Conservation (phyloP, 1,140 invertebrate genomes). For the Manduca sexta region DNA sequence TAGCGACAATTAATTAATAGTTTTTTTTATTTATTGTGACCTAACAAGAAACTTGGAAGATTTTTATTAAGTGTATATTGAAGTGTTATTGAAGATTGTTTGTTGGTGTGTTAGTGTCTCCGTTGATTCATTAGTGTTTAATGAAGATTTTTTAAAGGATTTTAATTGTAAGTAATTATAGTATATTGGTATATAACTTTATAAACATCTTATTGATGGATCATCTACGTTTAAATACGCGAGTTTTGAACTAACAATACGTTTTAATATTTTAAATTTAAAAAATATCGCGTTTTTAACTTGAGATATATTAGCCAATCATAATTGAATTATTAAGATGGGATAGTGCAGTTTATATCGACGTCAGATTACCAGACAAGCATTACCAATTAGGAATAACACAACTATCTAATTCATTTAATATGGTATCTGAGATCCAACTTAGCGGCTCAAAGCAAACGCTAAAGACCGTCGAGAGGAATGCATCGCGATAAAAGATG, state of each 20-base stretch:
- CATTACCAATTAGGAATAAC: too few relatives aligned
- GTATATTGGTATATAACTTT: conserved; percentile 7
- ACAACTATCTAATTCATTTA: background rate
- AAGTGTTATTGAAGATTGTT: conserved; percentile 50
- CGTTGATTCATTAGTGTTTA: conserved; percentile 39
- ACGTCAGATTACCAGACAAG: too few relatives aligned
- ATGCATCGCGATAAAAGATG: conserved; percentile 70
- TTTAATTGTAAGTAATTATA: conserved; percentile 42
- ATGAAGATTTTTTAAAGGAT: conserved; percentile 44
- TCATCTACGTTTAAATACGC: too few relatives aligned
- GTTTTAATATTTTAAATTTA: conserved; percentile 1
- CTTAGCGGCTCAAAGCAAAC: conserved; percentile 43
- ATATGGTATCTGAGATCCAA: conserved; percentile 1
- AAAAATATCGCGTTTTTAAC: background rate
- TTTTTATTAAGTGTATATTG: conserved; percentile 35
- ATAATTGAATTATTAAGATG: too few relatives aligned
- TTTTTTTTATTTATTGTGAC: conserved; percentile 44
- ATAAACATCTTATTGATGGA: too few relatives aligned
- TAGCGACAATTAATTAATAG: conserved; percentile 18
- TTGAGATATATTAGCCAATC: too few relatives aligned
- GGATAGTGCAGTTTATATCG: too few relatives aligned
- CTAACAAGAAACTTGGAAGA: conserved; percentile 55
- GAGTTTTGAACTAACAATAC: too few relatives aligned
- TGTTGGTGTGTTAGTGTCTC: conserved; percentile 46
- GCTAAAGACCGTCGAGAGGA: conserved; percentile 56